phyloP scores from a whole-genome alignment of 2,888 invertebrate species.

The Mechanitis messenoides region DNA sequence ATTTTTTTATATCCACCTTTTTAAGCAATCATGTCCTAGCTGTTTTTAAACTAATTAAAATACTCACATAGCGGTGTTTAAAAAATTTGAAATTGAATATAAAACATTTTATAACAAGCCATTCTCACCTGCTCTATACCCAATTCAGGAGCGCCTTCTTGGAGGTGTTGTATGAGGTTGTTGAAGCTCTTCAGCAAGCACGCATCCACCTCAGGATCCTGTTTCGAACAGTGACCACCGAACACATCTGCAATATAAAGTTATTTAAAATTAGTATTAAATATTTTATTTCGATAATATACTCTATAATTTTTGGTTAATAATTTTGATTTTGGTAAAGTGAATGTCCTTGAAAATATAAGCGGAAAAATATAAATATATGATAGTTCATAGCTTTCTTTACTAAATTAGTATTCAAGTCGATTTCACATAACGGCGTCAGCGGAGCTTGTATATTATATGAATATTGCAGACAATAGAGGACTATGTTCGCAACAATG shows the following conservation, averaged over 20 bases:
- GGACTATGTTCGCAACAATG: not conserved
- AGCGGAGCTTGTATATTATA: not conserved
- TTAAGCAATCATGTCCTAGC: too few species aligned
- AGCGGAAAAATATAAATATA: not conserved
- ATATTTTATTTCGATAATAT: too few species aligned
- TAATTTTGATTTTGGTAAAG: too few species aligned
- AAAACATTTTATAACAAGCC: too few species aligned
- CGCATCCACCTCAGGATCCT: constrained; percentile 82
- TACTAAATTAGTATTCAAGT: constrained; percentile 22
- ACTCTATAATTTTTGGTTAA: too few species aligned
- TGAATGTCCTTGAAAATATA: too few species aligned
- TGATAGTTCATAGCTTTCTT: constrained; percentile 21
- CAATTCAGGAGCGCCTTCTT: constrained; percentile 84
- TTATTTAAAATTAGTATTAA: not conserved
- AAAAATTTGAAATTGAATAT: too few species aligned
- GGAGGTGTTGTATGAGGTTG: constrained; percentile 81
- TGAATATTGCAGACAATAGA: constrained; percentile 4
- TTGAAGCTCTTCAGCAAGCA: constrained; percentile 87
- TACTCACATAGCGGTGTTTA: too few species aligned
- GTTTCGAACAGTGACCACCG: constrained; percentile 83
- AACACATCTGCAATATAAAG: constrained; percentile 77
- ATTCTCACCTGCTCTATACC: constrained; percentile 77
- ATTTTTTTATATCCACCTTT: too few species aligned
- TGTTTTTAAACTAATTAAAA: too few species aligned
- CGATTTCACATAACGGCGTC: constrained; percentile 23